These are phyloP conservation scores for Pomatorhinus ruficollis DNA, from an alignment of 2,113 vertebrate genomes.

Conservation along the genomic window DNA sequence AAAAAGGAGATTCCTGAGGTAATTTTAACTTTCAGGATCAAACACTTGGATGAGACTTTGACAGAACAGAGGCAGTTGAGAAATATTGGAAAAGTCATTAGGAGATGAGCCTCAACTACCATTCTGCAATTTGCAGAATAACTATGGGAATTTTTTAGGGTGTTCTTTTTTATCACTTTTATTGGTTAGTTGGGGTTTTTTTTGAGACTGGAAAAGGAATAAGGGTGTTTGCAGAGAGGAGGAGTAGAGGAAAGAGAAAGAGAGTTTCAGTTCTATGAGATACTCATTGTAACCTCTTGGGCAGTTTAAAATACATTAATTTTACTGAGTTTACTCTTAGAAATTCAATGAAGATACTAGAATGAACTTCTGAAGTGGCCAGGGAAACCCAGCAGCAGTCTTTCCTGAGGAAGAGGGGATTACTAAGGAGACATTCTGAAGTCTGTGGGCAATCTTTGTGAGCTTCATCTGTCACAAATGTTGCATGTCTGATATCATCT, in stretches of 20 bases:
- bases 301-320: neutral
- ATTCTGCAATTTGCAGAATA: neutral
- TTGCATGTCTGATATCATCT: conserved; percentile 39
- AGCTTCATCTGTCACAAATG: conserved; percentile 57
- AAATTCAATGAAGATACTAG: conserved; percentile 9
- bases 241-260: neutral
- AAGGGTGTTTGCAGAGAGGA: neutral
- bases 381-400: conserved; percentile 3
- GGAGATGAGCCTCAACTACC: neutral
- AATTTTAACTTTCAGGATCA: neutral
- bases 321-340: neutral
- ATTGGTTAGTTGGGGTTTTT: fast-evolving
- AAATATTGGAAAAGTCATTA: neutral
- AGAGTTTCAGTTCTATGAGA: neutral
- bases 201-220: neutral
- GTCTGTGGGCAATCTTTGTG: conserved; percentile 51
- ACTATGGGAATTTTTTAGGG: neutral
- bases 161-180: neutral
- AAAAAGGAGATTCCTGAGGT: neutral
- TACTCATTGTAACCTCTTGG: neutral
- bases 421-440: conserved; percentile 15
- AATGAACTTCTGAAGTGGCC: conserved; percentile 10
- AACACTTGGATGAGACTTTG: neutral
- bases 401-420: neutral
- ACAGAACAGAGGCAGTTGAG: neutral